phyloP scores from a whole-genome alignment of 1,140 invertebrate species.

The Pantala flavescens region DNA sequence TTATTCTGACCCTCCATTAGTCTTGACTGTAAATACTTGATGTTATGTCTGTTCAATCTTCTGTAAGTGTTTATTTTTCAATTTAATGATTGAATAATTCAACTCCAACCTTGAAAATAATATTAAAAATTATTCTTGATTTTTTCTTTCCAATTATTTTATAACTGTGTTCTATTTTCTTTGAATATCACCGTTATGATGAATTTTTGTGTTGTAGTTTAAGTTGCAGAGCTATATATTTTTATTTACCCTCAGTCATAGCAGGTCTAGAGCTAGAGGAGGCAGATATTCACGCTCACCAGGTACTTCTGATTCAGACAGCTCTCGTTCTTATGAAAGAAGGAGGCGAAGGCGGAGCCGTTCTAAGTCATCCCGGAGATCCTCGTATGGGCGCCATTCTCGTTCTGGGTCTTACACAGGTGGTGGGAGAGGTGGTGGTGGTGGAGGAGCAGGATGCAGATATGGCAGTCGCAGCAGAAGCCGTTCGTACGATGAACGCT shows the following conservation, averaged over 20 bases:
- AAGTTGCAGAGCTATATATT: not conserved
- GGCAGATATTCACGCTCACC: not conserved
- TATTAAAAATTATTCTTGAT: too few relatives aligned
- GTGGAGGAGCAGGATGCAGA: not conserved
- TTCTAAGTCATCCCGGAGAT: conserved; percentile 16
- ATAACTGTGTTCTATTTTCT: too few relatives aligned
- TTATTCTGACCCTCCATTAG: too few relatives aligned
- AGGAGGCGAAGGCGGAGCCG: conserved; percentile 13
- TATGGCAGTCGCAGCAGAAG: not conserved
- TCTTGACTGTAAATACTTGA: too few relatives aligned
- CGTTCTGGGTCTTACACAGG: conserved; percentile 18
- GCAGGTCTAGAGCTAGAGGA: not conserved
- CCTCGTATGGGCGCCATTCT: conserved; percentile 19
- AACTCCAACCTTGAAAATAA: too few relatives aligned
- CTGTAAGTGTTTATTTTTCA: too few relatives aligned
- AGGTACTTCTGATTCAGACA: not conserved
- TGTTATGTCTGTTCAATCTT: too few relatives aligned
- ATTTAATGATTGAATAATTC: too few relatives aligned
- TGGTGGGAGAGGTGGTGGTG: not conserved
- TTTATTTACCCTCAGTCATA: not conserved
- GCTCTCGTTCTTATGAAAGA: conserved; percentile 20
- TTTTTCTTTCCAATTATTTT: too few relatives aligned
- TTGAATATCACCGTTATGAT: too few relatives aligned
- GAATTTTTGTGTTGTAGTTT: not conserved
- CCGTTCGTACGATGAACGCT: not conserved